Evolutionary conservation across 1,140 invertebrate genomes (phyloP).

Genomic region (Maconellicoccus hirsutus): DNA sequence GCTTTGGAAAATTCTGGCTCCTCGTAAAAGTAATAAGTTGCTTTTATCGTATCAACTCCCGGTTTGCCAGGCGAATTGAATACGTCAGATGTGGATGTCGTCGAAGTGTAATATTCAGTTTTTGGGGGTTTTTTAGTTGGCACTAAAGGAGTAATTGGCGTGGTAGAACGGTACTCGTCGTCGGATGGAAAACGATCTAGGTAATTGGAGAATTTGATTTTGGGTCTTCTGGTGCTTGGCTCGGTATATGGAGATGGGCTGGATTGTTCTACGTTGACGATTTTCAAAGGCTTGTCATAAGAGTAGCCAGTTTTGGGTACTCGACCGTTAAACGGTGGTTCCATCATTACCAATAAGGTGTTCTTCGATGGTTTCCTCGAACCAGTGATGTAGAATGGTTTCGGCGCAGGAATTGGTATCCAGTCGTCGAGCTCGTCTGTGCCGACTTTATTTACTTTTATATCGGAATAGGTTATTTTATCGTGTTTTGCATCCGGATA

Average conservation of each 20-base stretch:
- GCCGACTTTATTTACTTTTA: constrained; percentile 24
- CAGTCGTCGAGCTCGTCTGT: constrained; percentile 27
- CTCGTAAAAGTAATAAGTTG: constrained; percentile 33
- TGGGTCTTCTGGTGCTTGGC: not conserved
- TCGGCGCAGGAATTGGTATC: constrained; percentile 31
- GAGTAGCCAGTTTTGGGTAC: constrained; percentile 15
- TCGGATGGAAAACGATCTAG: not conserved
- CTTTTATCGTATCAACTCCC: constrained; percentile 25
- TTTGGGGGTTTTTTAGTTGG: not conserved
- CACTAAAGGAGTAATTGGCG: not conserved
- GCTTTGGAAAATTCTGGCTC: constrained; percentile 28
- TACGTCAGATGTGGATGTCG: not conserved
- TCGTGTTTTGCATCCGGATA: constrained; percentile 21
- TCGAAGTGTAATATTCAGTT: not conserved
- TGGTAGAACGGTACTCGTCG: not conserved
- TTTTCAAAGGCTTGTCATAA: constrained; percentile 24
- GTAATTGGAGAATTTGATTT: not conserved
- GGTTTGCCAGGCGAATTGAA: not conserved
- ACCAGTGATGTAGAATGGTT: constrained; percentile 31
- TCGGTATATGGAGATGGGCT: not conserved
- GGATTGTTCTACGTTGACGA: not conserved
- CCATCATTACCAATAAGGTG: constrained; percentile 23
- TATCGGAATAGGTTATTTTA: constrained; percentile 16
- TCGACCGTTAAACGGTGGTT: not conserved
- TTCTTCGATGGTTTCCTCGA: constrained; percentile 24